These are phyloP conservation scores for Enteromius fasciolatus DNA, from an alignment of 2,797 vertebrate genomes.

Conservation along the genomic window DNA sequence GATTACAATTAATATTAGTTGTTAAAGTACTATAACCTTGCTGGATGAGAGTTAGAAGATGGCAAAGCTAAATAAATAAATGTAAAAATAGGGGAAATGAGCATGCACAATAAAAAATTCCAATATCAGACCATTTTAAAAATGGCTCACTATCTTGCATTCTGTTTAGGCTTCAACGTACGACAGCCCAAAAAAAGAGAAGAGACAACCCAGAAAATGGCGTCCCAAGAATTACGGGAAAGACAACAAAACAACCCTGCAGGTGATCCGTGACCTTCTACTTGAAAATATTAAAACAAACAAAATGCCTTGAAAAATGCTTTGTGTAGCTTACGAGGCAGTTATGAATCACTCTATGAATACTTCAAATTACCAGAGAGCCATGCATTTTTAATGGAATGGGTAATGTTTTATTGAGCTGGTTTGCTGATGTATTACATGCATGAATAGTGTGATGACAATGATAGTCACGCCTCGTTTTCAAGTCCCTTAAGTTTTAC, in stretches of 20 bases:
- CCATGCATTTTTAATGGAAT: constrained; percentile 4
- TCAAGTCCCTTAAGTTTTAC: background rate
- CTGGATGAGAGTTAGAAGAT: too few relatives aligned
- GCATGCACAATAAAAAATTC: background rate
- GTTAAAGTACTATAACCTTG: background rate
- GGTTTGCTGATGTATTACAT: background rate
- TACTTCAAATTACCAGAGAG: background rate
- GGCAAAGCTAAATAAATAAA: background rate
- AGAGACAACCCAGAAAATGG: constrained; percentile 89
- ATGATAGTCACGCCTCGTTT: background rate
- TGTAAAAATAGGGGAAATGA: background rate
- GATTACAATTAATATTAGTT: background rate
- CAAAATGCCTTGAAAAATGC: background rate
- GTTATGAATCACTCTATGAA: constrained; percentile 2
- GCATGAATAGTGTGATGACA: constrained; percentile 5
- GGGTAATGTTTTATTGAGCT: background rate
- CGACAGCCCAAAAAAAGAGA: constrained; percentile 97
- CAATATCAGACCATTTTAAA: background rate
- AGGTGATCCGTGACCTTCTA: constrained; percentile 74
- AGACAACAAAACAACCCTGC: constrained; percentile 91
- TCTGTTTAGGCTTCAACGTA: constrained; percentile 82
- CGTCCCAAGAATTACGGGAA: constrained; percentile 89
- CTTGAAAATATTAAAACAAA: background rate
- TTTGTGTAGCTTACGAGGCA: constrained; percentile 6
- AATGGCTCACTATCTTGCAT: constrained; percentile 1